Conservation (phyloP, 1,140 invertebrate species). For the Sitobion miscanthi region DNA sequence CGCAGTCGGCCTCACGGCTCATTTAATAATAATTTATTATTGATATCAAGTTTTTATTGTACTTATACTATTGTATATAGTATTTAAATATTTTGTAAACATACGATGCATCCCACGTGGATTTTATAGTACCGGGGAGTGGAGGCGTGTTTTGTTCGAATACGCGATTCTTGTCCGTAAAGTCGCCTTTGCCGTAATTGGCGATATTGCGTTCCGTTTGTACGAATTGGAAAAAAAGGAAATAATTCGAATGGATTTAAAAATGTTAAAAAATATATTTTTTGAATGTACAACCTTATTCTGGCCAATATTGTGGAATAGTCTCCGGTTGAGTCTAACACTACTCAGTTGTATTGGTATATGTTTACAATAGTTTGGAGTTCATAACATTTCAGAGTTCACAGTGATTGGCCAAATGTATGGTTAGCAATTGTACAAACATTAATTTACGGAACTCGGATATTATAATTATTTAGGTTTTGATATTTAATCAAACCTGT, state of each 20-base stretch:
- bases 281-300: not conserved
- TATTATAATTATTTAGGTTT: too few species aligned
- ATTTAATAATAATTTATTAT: constrained; percentile 8
- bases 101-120: not conserved
- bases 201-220: too few species aligned
- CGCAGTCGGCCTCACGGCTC: not conserved
- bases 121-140: not conserved
- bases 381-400: too few species aligned
- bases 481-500: too few species aligned
- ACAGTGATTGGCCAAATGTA: too few species aligned
- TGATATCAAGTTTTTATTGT: not conserved
- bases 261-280: too few species aligned
- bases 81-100: not conserved
- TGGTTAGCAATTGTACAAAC: not conserved
- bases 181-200: too few species aligned
- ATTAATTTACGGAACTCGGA: too few species aligned
- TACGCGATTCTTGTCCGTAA: not conserved
- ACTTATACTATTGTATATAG: not conserved
- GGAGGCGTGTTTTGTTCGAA: not conserved
- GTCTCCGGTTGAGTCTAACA: not conserved
- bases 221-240: too few species aligned
- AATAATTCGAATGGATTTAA: too few species aligned
- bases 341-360: not conserved
- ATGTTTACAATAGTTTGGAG: not conserved
- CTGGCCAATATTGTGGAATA: not conserved